Conservation (phyloP, 2,888 invertebrate genomes). For the Trisateles emortualis region DNA sequence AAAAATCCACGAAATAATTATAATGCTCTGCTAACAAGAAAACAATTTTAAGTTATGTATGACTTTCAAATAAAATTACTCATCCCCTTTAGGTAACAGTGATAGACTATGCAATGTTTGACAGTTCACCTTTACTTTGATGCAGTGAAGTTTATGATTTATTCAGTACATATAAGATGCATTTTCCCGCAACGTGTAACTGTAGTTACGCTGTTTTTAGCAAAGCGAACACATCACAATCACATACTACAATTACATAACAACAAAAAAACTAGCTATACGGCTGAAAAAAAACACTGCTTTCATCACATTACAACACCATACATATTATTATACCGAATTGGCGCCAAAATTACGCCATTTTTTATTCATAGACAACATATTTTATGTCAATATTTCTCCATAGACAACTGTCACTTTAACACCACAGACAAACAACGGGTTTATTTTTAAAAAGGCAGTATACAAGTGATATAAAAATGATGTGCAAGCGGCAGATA, state of each 20-base stretch:
- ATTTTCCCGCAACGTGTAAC: not conserved
- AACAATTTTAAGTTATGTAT: too few species aligned
- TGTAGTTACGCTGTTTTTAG: too few species aligned
- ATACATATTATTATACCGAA: conserved; percentile 18
- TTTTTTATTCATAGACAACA: conserved; percentile 15
- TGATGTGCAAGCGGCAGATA: conserved; percentile 38
- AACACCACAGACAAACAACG: conserved; percentile 1
- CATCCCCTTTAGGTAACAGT: too few species aligned
- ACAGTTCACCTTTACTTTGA: too few species aligned
- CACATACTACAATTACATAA: not conserved
- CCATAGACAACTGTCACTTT: conserved; percentile 25
- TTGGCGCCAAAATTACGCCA: conserved; percentile 29
- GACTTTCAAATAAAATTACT: too few species aligned
- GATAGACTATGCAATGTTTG: too few species aligned
- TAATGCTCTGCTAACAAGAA: too few species aligned
- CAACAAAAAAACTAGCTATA: conserved; percentile 14
- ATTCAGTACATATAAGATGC: too few species aligned
- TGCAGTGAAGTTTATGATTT: too few species aligned
- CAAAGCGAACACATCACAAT: not conserved
- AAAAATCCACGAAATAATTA: too few species aligned
- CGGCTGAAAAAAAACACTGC: conserved; percentile 38
- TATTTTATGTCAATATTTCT: conserved; percentile 1
- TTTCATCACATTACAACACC: conserved; percentile 30
- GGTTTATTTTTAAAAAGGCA: conserved; percentile 2
- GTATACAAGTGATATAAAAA: conserved; percentile 35